A percentile compares a stretch with the other conserved stretches of the same genome.
phyloP scores from a whole-genome alignment of 2,797 vertebrate species.

The Eospalax fontanierii region DNA sequence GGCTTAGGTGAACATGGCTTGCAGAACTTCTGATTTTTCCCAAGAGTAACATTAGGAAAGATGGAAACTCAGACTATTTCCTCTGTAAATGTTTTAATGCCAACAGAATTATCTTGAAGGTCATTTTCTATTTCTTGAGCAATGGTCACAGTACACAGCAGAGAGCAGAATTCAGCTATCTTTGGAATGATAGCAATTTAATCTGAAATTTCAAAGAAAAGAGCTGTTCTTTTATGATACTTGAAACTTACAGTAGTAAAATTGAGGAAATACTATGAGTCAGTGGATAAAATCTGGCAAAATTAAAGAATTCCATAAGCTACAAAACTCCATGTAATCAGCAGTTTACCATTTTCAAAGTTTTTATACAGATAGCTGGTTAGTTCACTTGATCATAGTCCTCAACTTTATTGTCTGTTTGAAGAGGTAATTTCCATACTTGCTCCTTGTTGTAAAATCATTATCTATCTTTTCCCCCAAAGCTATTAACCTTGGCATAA shows the following conservation, averaged over 20 bases:
- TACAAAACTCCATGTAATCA: not conserved
- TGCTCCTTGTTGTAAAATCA: not conserved
- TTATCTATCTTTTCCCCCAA: not conserved
- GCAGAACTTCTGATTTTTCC: constrained; percentile 1
- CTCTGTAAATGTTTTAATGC: constrained; percentile 66
- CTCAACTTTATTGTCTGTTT: not conserved
- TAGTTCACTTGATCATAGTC: not conserved
- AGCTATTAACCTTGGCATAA: not conserved
- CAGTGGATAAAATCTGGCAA: not conserved
- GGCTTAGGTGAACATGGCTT: not conserved
- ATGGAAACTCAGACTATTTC: constrained; percentile 57
- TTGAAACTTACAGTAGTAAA: constrained; percentile 17
- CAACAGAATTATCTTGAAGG: constrained; percentile 47
- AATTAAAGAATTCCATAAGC: not conserved
- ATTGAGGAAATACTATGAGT: constrained; percentile 1
- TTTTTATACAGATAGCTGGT: not conserved
- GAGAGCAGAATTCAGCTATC: constrained; percentile 19
- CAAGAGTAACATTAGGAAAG: constrained; percentile 32
- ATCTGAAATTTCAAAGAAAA: constrained; percentile 41
- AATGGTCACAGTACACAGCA: constrained; percentile 11
- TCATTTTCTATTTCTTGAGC: constrained; percentile 28
- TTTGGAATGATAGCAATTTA: not conserved
- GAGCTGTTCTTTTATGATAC: constrained; percentile 41
- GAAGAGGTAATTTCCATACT: not conserved
- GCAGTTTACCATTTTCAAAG: constrained; percentile 3